phyloP scores from a whole-genome alignment of 2,888 invertebrate genomes.

The Drosophila flavopinicola region DNA sequence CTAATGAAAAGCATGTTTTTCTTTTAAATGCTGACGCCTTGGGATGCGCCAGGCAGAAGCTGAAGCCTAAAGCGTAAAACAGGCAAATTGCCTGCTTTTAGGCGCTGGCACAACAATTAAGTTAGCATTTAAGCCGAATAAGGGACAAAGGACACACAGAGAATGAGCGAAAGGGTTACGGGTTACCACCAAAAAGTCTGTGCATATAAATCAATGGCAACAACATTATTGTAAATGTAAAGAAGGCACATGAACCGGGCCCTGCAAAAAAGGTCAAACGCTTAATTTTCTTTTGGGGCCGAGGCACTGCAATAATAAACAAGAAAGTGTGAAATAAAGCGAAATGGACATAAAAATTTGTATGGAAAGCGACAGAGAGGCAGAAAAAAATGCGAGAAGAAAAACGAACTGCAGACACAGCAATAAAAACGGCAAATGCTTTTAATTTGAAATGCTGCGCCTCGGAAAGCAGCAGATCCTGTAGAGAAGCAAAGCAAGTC shows the following conservation, averaged over 20 bases:
- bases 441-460: conserved; percentile 77
- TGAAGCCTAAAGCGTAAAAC: conserved; percentile 51
- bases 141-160: conserved; percentile 36
- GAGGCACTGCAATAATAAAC: conserved; percentile 73
- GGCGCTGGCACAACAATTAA: conserved; percentile 72
- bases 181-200: conserved; percentile 35
- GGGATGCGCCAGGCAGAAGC: conserved; percentile 24
- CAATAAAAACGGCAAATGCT: conserved; percentile 77
- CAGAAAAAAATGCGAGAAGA: conserved; percentile 3
- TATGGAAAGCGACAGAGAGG: conserved; percentile 40
- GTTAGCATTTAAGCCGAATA: conserved; percentile 69
- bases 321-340: conserved; percentile 79
- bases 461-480: conserved; percentile 26
- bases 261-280: conserved; percentile 68
- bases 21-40: conserved; percentile 47
- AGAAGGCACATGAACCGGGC: conserved; percentile 12
- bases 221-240: conserved; percentile 72
- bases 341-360: conserved; percentile 77
- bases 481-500: conserved; percentile 13
- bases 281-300: conserved; percentile 63
- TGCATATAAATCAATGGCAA: conserved; percentile 80
- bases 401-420: conserved; percentile 66
- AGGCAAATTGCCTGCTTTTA: conserved; percentile 66
- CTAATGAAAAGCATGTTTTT: conserved; percentile 63
- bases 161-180: conserved; percentile 16